Percentiles rank a stretch among this genome's conserved stretches.
Conservation (phyloP, 1,140 invertebrate species). For the Galendromus occidentalis region DNA sequence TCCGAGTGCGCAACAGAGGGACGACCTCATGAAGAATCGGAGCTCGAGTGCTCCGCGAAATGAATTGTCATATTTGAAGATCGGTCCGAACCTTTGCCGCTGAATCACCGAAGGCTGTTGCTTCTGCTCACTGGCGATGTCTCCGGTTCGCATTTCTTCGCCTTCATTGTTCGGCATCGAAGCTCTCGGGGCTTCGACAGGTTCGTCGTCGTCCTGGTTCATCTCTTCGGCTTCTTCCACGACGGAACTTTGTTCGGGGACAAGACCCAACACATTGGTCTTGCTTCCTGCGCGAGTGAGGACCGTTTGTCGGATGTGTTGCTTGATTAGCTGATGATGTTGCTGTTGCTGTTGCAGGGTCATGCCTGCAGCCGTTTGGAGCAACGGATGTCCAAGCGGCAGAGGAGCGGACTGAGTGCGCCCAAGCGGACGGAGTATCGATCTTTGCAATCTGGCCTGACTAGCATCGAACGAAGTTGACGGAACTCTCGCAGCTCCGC, state of each 20-base stretch:
- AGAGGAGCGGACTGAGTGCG: conserved; percentile 81
- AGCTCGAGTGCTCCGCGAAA: too few relatives aligned
- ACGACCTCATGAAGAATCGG: too few relatives aligned
- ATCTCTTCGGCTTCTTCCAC: conserved; percentile 38
- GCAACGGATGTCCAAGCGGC: conserved; percentile 77
- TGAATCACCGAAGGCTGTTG: conserved; percentile 12
- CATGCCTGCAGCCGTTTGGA: conserved; percentile 33
- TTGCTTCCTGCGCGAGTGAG: conserved; percentile 50
- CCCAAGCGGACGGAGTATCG: conserved; percentile 53
- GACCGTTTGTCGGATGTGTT: conserved; percentile 75
- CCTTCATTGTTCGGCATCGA: not conserved
- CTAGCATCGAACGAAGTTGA: not conserved
- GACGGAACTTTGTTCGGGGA: conserved; percentile 32
- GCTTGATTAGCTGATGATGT: conserved; percentile 47
- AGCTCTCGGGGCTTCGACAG: conserved; percentile 20
- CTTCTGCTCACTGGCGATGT: conserved; percentile 9
- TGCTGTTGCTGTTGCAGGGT: conserved; percentile 32
- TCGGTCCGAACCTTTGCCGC: not conserved
- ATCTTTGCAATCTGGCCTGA: conserved; percentile 31
- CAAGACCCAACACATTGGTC: conserved; percentile 27
- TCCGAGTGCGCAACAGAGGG: too few relatives aligned
- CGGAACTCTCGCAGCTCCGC: conserved; percentile 6
- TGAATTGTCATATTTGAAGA: too few relatives aligned
- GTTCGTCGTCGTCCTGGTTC: conserved; percentile 24
- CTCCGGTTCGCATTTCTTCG: conserved; percentile 11